Evolutionary conservation across 2,113 vertebrate genomes (phyloP), one percentile per base, ranked within the genome.

Genomic region (Melanocharis versteri): DNA sequence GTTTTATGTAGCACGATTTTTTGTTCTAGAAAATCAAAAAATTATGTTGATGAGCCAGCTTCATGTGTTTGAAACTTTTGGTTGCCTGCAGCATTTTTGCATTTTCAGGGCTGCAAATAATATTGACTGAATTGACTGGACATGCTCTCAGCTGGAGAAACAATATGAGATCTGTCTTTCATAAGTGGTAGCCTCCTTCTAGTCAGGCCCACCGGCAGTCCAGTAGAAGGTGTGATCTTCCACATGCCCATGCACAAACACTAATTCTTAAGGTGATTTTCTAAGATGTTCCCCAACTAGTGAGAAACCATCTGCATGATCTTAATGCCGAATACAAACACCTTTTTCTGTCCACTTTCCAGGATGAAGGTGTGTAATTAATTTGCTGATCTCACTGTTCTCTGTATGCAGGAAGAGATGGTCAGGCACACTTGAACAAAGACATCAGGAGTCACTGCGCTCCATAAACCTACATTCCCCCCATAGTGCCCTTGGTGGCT

Each of bases 191-290:
- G 10, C 27, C 31, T 79, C 31, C 72, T 76, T 28, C 27, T 31
- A 26, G n/a, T 30, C 18, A 57, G 58, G 30, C 20, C 66, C 53
- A 54, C 22, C 15, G 48, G 42, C 54, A 75, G 28, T 15, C 57
- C 42, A 24, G 26, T 2, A 62, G 48, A 44, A 80, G 53, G 4
- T 71, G 23, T 45, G 33, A 11, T 53, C 39, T 66, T 69, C 42
- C 1, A 1, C 13, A 15, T 48, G 33, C 35, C n/a, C 0, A 0
- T 26, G 10, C 12, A 6, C 17, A 17, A 11, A 10, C 4, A 4
- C 20, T 27, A 6, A n/a, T 12, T 64, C 12, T 27, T 53, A 7
- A 40, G 26, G 10, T 28, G 20, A n/a, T 87, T 68, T 84, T 77
- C 37, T 72, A 73, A 75, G 65, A 22, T 26, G 8, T 42, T 60